Base-by-base conservation (phyloP, 2,797 vertebrate genomes). In the Amazona finschi region DNA sequence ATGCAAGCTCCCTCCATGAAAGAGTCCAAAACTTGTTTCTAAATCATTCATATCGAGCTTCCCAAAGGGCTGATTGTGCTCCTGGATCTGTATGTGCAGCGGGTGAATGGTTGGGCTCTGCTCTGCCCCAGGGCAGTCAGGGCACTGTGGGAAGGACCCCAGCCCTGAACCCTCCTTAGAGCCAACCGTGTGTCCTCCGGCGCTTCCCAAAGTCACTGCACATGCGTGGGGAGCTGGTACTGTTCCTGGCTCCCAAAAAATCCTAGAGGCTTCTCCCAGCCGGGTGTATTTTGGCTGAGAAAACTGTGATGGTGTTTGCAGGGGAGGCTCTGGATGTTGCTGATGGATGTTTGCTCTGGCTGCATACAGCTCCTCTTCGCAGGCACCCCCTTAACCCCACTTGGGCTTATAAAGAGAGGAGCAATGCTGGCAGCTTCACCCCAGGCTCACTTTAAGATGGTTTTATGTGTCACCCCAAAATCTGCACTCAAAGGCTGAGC, bases 171-270 rank as follows among this genome's bases (percentile, higher is more conserved):
- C 27, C 36, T 71, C 47, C 60, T 74, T 47, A 3, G 39, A 60
- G 86, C 65, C 25, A 55, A 4, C 24, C 0, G 1, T 0, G 12
- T 0, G 17, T 38, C 69, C 75, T 30, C 21, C 6, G 0, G 44
- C 0, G 2, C 66, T 52, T 55, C 78, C 72, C 72, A 39, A 27
- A 76, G 52, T 5, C 25, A 2, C 43, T 0, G 12, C 39, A 12
- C 15, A 0, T 0, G 66, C 69, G 7, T 9, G 52, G 7, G 6
- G 28, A 62, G 46, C 46, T 46, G 36, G 4, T 4, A 8, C 1
- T 12, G 21, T 6, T 31, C 60, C 36, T 3, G 9, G 19, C 39
- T 80, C 47, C 16, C 69, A 2, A 50, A 79, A 28, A 14, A 28
- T 4, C 4, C 31, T 1, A 24, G 12, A 61, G 62, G 22, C 33